Conservation (phyloP, 2,113 vertebrate species). For the Percopsis transmontana region DNA sequence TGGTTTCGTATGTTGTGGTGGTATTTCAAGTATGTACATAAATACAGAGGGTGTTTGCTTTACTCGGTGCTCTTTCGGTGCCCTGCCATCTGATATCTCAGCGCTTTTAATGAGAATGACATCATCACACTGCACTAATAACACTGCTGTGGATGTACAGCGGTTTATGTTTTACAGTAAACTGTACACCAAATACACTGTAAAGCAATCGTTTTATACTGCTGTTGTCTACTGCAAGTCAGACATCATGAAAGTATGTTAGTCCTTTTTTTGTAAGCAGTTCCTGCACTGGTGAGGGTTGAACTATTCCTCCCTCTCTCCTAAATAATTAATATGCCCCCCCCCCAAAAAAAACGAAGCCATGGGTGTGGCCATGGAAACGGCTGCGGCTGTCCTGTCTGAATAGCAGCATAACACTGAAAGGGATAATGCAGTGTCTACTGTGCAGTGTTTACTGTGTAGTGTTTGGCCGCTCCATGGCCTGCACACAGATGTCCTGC, state of each 20-base stretch:
- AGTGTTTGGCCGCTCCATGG: too few relatives aligned
- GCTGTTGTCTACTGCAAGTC: too few relatives aligned
- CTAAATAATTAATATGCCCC: background rate
- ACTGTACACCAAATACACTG: too few relatives aligned
- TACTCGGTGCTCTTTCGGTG: background rate
- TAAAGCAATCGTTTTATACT: too few relatives aligned
- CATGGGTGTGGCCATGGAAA: background rate
- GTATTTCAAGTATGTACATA: conserved; percentile 24
- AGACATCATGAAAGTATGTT: too few relatives aligned
- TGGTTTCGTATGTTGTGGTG: conserved; percentile 25
- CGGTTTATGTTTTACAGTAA: too few relatives aligned
- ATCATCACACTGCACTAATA: background rate
- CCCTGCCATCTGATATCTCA: background rate
- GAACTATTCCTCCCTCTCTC: background rate
- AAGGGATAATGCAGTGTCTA: background rate
- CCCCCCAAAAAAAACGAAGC: background rate
- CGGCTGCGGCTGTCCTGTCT: background rate
- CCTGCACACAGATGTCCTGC: background rate
- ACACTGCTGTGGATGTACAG: too few relatives aligned
- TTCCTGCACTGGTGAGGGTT: background rate
- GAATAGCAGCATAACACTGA: background rate
- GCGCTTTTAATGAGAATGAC: background rate
- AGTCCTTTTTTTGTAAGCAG: too few relatives aligned
- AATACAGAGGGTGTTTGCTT: background rate
- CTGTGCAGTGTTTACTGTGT: too few relatives aligned